Evolutionary conservation across 2,888 invertebrate species (phyloP).

Genomic region (Apodemia hepburni): DNA sequence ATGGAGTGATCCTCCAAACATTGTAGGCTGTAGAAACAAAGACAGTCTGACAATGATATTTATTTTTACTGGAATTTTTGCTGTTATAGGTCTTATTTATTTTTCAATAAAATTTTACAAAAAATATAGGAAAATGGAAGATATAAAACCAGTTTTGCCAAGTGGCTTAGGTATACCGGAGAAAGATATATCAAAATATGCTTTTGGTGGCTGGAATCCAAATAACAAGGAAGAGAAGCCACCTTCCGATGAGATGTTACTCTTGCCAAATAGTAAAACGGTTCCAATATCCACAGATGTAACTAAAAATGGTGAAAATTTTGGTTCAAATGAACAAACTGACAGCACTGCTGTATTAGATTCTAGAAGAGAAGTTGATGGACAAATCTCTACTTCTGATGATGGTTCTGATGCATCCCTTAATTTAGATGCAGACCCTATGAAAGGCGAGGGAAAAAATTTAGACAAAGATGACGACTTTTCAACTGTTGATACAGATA

Average conservation of each 20-base stretch:
- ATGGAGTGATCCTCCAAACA: constrained; percentile 56
- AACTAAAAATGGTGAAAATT: constrained; percentile 59
- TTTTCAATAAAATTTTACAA: constrained; percentile 76
- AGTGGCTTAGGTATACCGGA: constrained; percentile 79
- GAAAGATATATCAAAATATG: constrained; percentile 65
- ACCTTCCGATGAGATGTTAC: constrained; percentile 67
- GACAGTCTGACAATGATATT: constrained; percentile 54
- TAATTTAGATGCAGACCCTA: constrained; percentile 54
- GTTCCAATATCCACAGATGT: constrained; percentile 50
- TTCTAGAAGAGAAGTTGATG: constrained; percentile 52
- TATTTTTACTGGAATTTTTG: constrained; percentile 53
- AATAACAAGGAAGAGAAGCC: constrained; percentile 67
- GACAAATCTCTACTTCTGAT: constrained; percentile 63
- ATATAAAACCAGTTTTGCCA: constrained; percentile 84
- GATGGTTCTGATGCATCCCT: constrained; percentile 65
- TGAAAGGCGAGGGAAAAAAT: constrained; percentile 42
- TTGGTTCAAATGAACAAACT: constrained; percentile 66
- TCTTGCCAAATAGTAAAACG: constrained; percentile 60
- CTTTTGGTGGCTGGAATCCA: constrained; percentile 61
- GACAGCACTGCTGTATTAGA: constrained; percentile 73
- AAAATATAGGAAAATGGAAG: constrained; percentile 82
- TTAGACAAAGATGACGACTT: constrained; percentile 44
- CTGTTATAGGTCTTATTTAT: constrained; percentile 50
- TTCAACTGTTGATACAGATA: constrained; percentile 50
- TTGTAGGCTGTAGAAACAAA: constrained; percentile 51